Conservation (phyloP, 1,140 invertebrate species). For the Oncopodura yosiiana region DNA sequence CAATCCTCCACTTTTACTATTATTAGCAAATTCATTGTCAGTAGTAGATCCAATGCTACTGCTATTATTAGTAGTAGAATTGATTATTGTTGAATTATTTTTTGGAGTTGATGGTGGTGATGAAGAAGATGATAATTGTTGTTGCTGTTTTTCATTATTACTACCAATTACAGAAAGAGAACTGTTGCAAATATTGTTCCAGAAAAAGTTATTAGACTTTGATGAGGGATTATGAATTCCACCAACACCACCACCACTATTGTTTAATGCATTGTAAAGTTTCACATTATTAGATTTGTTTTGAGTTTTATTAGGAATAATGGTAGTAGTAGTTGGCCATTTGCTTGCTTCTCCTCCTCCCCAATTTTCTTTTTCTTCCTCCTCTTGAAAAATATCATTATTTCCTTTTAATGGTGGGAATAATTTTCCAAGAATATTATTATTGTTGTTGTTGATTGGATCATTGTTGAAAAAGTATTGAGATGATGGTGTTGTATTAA, state of each 20-base stretch:
- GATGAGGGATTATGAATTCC: too few species aligned
- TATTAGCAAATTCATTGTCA: background rate
- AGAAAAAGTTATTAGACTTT: constrained; percentile 1
- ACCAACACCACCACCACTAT: too few species aligned
- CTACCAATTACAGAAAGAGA: constrained; percentile 1
- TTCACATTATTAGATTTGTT: too few species aligned
- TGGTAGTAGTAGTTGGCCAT: background rate
- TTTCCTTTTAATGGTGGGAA: background rate
- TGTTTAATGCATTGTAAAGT: too few species aligned
- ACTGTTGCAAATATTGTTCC: constrained; percentile 12
- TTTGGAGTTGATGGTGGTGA: background rate
- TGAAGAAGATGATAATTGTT: constrained; percentile 4
- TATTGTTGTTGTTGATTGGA: constrained; percentile 22
- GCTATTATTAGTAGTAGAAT: background rate
- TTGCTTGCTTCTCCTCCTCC: constrained; percentile 6
- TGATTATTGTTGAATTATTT: background rate
- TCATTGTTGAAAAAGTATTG: constrained; percentile 15
- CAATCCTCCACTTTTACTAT: background rate
- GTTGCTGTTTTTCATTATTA: background rate
- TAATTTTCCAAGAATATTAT: background rate
- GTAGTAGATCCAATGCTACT: background rate
- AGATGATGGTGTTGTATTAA: constrained; percentile 17
- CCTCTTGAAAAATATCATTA: constrained; percentile 12
- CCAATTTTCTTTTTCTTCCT: constrained; percentile 31
- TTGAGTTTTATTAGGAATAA: too few species aligned